Conservation (phyloP, 1,140 invertebrate genomes). For the Anoplolepis gracilipes region DNA sequence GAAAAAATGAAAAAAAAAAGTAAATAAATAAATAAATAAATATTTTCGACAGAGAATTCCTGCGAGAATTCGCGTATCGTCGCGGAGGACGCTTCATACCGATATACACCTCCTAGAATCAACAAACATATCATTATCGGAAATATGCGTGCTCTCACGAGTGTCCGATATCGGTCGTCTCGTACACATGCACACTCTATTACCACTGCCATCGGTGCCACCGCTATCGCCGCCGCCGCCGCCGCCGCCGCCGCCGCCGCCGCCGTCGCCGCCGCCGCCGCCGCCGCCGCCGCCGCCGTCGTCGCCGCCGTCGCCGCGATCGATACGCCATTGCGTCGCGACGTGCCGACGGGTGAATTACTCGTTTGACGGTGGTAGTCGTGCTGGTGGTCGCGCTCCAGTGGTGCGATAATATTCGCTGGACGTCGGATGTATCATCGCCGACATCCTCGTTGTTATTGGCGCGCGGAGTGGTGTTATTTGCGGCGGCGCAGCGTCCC, state of each 20-base stretch:
- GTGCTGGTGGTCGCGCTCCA: conserved; percentile 39
- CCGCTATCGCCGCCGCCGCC: background rate
- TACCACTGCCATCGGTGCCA: background rate
- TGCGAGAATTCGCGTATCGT: too few species aligned
- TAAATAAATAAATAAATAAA: background rate
- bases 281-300: conserved; percentile 19
- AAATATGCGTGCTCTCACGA: conserved; percentile 49
- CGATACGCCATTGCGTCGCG: conserved; percentile 83
- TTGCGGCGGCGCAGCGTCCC: conserved; percentile 7
- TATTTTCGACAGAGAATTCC: conserved; percentile 9
- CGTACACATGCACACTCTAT: background rate
- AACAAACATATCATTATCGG: conserved; percentile 1
- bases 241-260: background rate
- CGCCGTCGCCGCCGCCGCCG: background rate
- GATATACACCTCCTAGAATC: too few species aligned
- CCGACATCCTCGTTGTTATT: conserved; percentile 35
- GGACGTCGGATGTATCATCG: conserved; percentile 64
- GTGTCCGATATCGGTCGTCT: conserved; percentile 23
- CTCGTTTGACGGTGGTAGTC: conserved; percentile 71
- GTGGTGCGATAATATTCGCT: conserved; percentile 59
- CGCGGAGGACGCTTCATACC: background rate
- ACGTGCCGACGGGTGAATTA: conserved; percentile 77
- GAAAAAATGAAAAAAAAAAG: background rate
- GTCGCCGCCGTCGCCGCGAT: conserved; percentile 69
- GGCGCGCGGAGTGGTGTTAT: background rate